Evolutionary conservation across 2,797 vertebrate genomes (phyloP).

Genomic region (Chelonia mydas): DNA sequence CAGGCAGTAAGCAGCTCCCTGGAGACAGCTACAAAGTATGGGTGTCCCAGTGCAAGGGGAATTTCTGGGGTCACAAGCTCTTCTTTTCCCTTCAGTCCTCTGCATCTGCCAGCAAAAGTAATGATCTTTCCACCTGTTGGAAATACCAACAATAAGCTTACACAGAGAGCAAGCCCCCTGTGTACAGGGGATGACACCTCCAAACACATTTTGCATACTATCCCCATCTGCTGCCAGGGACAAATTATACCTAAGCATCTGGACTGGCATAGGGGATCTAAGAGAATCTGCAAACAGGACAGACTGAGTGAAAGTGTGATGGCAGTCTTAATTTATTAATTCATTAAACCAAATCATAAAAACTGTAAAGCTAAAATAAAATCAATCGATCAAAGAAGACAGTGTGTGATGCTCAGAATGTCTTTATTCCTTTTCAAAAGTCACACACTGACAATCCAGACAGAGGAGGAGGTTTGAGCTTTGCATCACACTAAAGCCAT

Average conservation of each 20-base stretch:
- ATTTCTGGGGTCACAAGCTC: no score
- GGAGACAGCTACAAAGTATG: background rate
- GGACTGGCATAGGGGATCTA: background rate
- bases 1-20: rapidly evolving
- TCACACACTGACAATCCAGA: background rate
- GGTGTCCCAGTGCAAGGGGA: background rate
- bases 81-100: rapidly evolving
- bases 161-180: rapidly evolving
- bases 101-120: background rate
- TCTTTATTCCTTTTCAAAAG: background rate
- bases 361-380: no score
- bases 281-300: background rate
- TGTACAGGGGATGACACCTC: background rate
- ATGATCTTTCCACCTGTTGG: background rate
- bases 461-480: background rate
- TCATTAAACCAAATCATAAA: background rate
- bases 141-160: no score
- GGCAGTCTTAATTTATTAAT: background rate
- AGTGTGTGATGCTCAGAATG: background rate
- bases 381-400: background rate
- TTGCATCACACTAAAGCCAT: background rate
- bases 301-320: no score
- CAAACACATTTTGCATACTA: background rate
- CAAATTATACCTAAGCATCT: background rate
- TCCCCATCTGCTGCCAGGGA: background rate